These are phyloP conservation scores for Sander lucioperca DNA, from an alignment of 2,113 vertebrate genomes.

Conservation along the genomic window DNA sequence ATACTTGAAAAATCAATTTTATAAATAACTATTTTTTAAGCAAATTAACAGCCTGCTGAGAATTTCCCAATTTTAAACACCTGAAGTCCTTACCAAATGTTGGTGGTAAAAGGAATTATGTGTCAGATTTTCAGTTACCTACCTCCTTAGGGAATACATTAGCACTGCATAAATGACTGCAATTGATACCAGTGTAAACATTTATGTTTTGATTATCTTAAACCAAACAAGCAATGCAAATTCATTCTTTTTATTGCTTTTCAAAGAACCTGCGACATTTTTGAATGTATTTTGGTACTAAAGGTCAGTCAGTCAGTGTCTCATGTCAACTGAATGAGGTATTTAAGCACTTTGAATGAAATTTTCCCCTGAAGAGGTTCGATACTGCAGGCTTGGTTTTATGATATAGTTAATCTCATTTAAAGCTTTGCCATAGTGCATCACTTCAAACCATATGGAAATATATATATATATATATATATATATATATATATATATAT, in stretches of 20 bases:
- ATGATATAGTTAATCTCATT: constrained; percentile 50
- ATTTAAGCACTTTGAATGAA: constrained; percentile 78
- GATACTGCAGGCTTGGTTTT: constrained; percentile 65
- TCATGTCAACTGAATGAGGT: constrained; percentile 61
- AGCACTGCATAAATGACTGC: constrained; percentile 63
- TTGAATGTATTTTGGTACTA: constrained; percentile 80
- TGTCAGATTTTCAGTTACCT: constrained; percentile 66
- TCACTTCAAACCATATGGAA: constrained; percentile 44
- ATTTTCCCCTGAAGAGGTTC: constrained; percentile 64
- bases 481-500: constrained; percentile 27
- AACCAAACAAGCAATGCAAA: constrained; percentile 64
- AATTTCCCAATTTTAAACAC: constrained; percentile 58
- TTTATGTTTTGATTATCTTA: constrained; percentile 48
- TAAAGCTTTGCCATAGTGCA: constrained; percentile 56
- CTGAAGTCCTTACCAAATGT: constrained; percentile 44
- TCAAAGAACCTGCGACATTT: constrained; percentile 57
- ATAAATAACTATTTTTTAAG: constrained; percentile 71
- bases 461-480: constrained; percentile 31
- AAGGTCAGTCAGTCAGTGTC: constrained; percentile 64
- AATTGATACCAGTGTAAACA: constrained; percentile 52
- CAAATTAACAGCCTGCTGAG: constrained; percentile 79
- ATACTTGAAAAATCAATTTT: constrained; percentile 79
- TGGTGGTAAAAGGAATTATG: constrained; percentile 48
- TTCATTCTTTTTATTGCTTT: constrained; percentile 27
- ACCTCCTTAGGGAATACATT: constrained; percentile 70